A percentile compares a stretch with the other conserved stretches of the same genome.
phyloP scores from a whole-genome alignment of 53 echinoderm and acorn worm genomes.

The Patiria pectinifera region DNA sequence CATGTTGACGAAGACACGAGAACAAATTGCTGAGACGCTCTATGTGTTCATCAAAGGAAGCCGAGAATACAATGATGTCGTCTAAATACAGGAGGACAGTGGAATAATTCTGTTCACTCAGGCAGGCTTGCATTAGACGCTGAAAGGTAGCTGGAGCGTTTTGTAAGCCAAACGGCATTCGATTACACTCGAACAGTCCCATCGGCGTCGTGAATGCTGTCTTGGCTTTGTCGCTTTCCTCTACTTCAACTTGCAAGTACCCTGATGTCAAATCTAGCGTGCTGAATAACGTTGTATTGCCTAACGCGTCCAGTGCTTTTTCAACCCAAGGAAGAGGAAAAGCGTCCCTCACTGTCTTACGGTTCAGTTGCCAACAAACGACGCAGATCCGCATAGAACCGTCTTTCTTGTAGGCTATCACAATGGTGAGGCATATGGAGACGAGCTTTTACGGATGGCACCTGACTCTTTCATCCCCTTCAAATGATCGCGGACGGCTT shows the following conservation, averaged over 20 bases:
- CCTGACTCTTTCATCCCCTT: slow-evolving; percentile 39
- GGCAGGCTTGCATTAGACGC: slow-evolving; percentile 50
- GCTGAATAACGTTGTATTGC: background rate
- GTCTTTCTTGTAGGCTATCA: slow-evolving; percentile 20
- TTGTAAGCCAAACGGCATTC: too few relatives aligned
- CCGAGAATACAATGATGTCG: slow-evolving; percentile 71
- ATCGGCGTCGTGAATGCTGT: slow-evolving; percentile 41
- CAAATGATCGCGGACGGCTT: slow-evolving; percentile 30
- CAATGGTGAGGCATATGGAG: slow-evolving; percentile 27
- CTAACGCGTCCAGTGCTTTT: background rate
- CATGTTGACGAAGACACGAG: slow-evolving; percentile 38
- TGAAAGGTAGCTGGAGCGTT: slow-evolving; percentile 67
- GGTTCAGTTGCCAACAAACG: slow-evolving; percentile 9
- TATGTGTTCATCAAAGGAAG: slow-evolving; percentile 55
- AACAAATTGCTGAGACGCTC: slow-evolving; percentile 47
- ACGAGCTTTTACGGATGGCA: slow-evolving; percentile 21
- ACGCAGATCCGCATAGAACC: slow-evolving; percentile 32
- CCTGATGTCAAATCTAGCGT: slow-evolving; percentile 36
- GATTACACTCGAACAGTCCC: too few relatives aligned
- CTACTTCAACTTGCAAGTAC: slow-evolving; percentile 71
- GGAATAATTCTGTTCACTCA: slow-evolving; percentile 24
- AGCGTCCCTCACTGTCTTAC: background rate
- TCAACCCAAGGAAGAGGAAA: slow-evolving; percentile 26
- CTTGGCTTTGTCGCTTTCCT: slow-evolving; percentile 45
- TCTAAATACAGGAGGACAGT: slow-evolving; percentile 69